phyloP scores from a whole-genome alignment of 2,113 vertebrate genomes.

The Empidonax alnorum region DNA sequence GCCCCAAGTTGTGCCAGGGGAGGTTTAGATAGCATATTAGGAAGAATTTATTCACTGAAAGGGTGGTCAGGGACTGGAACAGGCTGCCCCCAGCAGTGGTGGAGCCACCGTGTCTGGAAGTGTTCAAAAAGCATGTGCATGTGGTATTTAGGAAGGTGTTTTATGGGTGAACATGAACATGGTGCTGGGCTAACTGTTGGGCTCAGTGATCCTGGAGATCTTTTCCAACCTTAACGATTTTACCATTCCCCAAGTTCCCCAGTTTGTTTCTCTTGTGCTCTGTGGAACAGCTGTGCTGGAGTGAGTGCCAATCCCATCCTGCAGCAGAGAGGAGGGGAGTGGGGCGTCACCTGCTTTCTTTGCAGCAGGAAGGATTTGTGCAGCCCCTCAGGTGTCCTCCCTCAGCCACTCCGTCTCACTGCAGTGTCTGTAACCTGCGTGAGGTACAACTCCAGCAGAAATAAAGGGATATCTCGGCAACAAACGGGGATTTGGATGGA shows the following conservation, averaged over 20 bases:
- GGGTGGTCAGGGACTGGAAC: background rate
- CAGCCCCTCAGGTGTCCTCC: background rate
- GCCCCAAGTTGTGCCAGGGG: background rate
- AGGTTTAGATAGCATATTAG: background rate
- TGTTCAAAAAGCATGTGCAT: background rate
- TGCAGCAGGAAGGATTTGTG: background rate
- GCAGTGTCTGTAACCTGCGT: accelerated
- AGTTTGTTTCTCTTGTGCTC: background rate
- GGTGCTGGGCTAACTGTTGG: background rate
- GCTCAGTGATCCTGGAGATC: background rate
- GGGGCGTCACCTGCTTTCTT: background rate
- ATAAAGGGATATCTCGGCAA: background rate
- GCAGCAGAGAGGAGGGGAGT: background rate
- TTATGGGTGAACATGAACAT: background rate
- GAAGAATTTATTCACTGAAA: background rate
- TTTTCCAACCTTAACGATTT: background rate
- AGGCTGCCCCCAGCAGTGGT: background rate
- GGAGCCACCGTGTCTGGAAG: background rate
- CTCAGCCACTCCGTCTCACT: background rate
- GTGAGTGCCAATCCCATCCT: background rate
- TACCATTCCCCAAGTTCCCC: background rate
- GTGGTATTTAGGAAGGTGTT: background rate
- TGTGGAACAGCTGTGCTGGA: background rate
- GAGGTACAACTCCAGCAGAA: background rate
- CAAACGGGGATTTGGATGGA: background rate